Conservation (phyloP, 2,797 vertebrate species). For the Tokudaia muenninki region DNA sequence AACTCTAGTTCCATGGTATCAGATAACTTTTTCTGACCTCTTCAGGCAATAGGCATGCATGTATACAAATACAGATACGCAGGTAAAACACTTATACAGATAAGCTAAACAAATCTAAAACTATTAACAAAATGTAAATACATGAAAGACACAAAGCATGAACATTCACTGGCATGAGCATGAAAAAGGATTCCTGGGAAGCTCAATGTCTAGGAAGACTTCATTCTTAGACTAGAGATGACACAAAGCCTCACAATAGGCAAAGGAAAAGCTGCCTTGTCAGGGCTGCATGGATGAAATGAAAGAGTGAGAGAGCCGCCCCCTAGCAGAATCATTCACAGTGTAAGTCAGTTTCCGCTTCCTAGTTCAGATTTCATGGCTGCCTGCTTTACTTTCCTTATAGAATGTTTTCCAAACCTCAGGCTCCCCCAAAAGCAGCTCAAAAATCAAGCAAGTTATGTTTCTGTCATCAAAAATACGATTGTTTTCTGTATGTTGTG, state of each 20-base stretch:
- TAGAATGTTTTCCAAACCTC: too few species aligned
- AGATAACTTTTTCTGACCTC: background rate
- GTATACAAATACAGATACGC: background rate
- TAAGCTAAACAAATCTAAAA: background rate
- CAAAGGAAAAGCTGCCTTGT: background rate
- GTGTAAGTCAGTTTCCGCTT: background rate
- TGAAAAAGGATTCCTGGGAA: background rate
- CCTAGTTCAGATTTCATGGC: background rate
- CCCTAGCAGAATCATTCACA: background rate
- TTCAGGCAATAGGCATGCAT: too few species aligned
- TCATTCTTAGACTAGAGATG: background rate
- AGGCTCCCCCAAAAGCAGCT: fast-evolving
- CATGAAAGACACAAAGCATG: background rate
- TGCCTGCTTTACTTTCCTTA: too few species aligned
- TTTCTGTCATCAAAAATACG: background rate
- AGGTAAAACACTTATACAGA: background rate
- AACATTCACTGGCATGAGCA: background rate
- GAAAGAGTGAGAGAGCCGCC: background rate
- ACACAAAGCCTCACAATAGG: background rate
- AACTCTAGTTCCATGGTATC: background rate
- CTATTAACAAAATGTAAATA: background rate
- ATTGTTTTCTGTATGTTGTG: background rate
- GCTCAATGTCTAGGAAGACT: background rate
- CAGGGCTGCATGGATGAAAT: too few species aligned
- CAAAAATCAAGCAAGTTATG: background rate